Evolutionary conservation across 2,797 vertebrate genomes (phyloP).

Genomic region (Holocentrus rufus): DNA sequence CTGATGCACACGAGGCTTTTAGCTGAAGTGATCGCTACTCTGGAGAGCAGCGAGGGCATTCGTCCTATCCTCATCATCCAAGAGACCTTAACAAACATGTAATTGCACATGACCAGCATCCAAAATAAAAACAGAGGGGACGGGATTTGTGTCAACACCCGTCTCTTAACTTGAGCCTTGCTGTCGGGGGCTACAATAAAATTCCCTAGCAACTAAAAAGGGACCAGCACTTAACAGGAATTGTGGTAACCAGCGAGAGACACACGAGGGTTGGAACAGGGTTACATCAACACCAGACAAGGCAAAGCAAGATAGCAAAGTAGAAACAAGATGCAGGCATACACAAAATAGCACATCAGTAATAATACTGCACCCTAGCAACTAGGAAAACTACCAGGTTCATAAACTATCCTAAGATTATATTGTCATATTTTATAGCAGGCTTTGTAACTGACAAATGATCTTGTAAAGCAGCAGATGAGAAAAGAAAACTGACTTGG

Average conservation of each 20-base stretch:
- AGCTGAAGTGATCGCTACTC: slow-evolving; percentile 34
- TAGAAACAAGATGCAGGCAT: slow-evolving; percentile 54
- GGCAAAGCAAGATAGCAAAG: slow-evolving; percentile 75
- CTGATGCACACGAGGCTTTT: slow-evolving; percentile 47
- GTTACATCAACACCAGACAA: slow-evolving; percentile 51
- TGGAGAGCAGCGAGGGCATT: slow-evolving; percentile 14
- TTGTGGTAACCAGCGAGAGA: slow-evolving; percentile 42
- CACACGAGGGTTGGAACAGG: slow-evolving; percentile 43
- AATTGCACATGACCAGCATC: slow-evolving; percentile 13
- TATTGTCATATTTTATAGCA: too few species aligned
- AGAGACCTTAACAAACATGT: slow-evolving; percentile 21
- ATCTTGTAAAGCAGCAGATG: background rate
- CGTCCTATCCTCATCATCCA: slow-evolving; percentile 18
- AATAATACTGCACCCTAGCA: background rate
- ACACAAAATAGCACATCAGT: slow-evolving; percentile 47
- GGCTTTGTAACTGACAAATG: background rate
- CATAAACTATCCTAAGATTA: background rate
- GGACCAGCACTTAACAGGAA: slow-evolving; percentile 36
- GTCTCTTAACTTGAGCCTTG: slow-evolving; percentile 29
- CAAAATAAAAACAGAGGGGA: background rate
- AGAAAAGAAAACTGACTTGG: too few species aligned
- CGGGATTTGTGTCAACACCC: slow-evolving; percentile 8
- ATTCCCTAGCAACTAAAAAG: slow-evolving; percentile 56
- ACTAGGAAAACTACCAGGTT: slow-evolving; percentile 1
- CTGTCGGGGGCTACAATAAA: slow-evolving; percentile 14